phyloP scores from a whole-genome alignment of 23 tunicate genomes.

The Aplidium turbinatum region DNA sequence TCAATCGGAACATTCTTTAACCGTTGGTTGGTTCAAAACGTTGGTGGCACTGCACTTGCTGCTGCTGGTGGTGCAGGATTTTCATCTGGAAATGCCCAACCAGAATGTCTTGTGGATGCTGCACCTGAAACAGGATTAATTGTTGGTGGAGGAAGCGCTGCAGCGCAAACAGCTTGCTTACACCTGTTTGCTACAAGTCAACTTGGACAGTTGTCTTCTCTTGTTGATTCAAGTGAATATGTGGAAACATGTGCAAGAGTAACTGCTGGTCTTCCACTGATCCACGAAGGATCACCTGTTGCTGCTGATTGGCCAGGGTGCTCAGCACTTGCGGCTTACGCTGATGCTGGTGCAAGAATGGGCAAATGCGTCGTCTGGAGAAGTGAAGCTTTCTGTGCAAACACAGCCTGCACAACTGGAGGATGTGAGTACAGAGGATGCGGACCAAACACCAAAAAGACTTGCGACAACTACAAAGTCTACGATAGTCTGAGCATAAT shows the following conservation, averaged over 20 bases:
- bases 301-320: constrained; percentile 92
- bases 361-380: constrained; percentile 90
- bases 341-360: constrained; percentile 57
- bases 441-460: constrained; percentile 70
- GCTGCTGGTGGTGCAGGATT: not conserved
- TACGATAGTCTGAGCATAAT: constrained; percentile 47
- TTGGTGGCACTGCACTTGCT: not conserved
- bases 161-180: constrained; percentile 45
- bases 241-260: constrained; percentile 70
- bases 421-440: constrained; percentile 70
- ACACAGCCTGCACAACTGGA: constrained; percentile 31
- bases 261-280: constrained; percentile 56
- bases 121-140: constrained; percentile 49
- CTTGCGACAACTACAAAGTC: constrained; percentile 93
- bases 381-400: constrained; percentile 75
- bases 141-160: constrained; percentile 57
- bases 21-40: constrained; percentile 60
- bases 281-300: constrained; percentile 35
- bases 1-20: constrained; percentile 68
- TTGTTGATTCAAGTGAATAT: constrained; percentile 68
- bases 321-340: constrained; percentile 80
- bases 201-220: constrained; percentile 30
- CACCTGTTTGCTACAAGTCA: constrained; percentile 16
- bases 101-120: constrained; percentile 67
- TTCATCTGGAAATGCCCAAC: constrained; percentile 12